Conservation (phyloP, 2,797 vertebrate genomes). For the Scolopax rusticola region DNA sequence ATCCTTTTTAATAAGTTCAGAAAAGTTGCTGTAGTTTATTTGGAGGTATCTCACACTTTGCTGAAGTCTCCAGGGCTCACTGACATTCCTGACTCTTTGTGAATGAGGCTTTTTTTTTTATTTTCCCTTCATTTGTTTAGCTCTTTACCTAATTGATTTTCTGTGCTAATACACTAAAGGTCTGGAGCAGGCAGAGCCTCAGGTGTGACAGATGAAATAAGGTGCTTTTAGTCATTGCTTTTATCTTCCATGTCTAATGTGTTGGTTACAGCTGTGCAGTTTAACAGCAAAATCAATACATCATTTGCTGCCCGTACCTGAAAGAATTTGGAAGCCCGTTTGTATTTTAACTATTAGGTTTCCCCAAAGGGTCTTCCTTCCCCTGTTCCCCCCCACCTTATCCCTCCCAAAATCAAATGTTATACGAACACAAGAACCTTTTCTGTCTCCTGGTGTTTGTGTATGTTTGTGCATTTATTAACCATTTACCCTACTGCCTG, state of each 20-base stretch:
- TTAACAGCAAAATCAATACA: slow-evolving; percentile 84
- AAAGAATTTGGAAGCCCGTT: slow-evolving; percentile 76
- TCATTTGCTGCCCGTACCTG: slow-evolving; percentile 79
- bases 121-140: slow-evolving; percentile 81
- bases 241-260: slow-evolving; percentile 85
- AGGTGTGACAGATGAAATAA: slow-evolving; percentile 85
- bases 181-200: slow-evolving; percentile 79
- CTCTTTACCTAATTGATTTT: slow-evolving; percentile 86
- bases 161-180: slow-evolving; percentile 82
- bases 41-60: slow-evolving; percentile 53
- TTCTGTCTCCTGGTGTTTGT: neutral
- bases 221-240: slow-evolving; percentile 81
- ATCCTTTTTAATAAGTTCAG: slow-evolving; percentile 50
- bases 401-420: neutral
- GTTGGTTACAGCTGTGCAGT: slow-evolving; percentile 83
- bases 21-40: slow-evolving; percentile 63
- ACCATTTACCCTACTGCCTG: neutral
- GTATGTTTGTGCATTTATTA: neutral
- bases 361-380: slow-evolving; percentile 27
- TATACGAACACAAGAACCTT: neutral
- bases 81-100: slow-evolving; percentile 67
- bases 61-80: slow-evolving; percentile 58
- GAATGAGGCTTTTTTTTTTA: slow-evolving; percentile 68
- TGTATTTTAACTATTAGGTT: slow-evolving; percentile 78
- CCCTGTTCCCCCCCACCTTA: neutral